phyloP scores from a whole-genome alignment of 2,888 invertebrate species.

The Eupithecia centaureata region DNA sequence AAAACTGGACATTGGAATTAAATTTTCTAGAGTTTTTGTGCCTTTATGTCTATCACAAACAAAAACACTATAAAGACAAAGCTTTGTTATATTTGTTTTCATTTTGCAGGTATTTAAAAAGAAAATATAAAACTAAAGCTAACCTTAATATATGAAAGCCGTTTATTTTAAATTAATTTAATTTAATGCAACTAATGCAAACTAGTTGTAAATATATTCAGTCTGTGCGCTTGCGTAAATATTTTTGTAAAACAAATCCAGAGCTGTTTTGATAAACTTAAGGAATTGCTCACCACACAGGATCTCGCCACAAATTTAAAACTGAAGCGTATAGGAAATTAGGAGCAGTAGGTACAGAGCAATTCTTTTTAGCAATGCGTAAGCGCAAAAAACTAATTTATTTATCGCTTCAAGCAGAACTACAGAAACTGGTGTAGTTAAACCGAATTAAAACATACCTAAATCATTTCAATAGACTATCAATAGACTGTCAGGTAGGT shows the following conservation, averaged over 20 bases:
- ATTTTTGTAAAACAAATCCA: slow-evolving; percentile 21
- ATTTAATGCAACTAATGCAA: slow-evolving; percentile 39
- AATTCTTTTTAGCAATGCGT: too few species aligned
- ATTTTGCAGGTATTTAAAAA: not conserved
- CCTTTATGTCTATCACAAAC: not conserved
- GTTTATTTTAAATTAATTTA: slow-evolving; percentile 37
- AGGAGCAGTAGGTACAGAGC: too few species aligned
- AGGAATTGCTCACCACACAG: not conserved
- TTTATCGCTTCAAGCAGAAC: too few species aligned
- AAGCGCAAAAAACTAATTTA: too few species aligned
- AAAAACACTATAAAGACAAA: not conserved
- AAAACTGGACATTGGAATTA: slow-evolving; percentile 21
- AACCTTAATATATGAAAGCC: slow-evolving; percentile 10
- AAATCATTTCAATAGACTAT: too few species aligned
- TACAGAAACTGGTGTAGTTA: too few species aligned
- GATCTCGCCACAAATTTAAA: not conserved
- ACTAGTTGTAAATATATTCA: slow-evolving; percentile 39
- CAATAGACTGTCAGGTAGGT: too few species aligned
- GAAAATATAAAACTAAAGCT: slow-evolving; percentile 11
- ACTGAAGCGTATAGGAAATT: not conserved
- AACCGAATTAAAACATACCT: too few species aligned
- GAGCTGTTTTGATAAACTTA: slow-evolving; percentile 8
- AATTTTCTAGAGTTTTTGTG: slow-evolving; percentile 10
- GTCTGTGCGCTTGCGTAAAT: slow-evolving; percentile 29
- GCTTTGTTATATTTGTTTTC: not conserved